Conservation (phyloP, 37 sponge, comb jelly and placozoan genomes). For the Agelas oroides region DNA sequence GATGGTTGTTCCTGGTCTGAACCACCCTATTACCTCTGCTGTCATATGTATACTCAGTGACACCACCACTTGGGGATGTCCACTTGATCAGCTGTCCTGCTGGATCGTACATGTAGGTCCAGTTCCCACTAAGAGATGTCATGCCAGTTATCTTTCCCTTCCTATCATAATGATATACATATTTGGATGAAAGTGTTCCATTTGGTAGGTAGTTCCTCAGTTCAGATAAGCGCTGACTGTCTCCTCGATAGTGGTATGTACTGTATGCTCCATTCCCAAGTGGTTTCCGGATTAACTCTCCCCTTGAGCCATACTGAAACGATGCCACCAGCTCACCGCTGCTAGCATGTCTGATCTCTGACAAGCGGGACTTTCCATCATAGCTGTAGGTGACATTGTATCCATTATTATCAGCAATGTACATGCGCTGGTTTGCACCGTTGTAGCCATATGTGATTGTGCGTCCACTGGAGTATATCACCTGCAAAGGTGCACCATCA, state of each 20-base stretch:
- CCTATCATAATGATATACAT: conserved; percentile 25
- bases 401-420: conserved; percentile 17
- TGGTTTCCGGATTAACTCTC: not conserved
- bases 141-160: not conserved
- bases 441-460: conserved; percentile 35
- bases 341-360: not conserved
- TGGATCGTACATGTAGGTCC: conserved; percentile 37
- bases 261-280: conserved; percentile 33
- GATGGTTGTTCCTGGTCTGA: not conserved
- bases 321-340: not conserved
- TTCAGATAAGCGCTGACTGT: not conserved
- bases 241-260: conserved; percentile 6
- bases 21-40: conserved; percentile 18
- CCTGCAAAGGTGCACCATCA: conserved; percentile 4
- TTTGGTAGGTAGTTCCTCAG: conserved; percentile 15
- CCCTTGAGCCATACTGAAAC: not conserved
- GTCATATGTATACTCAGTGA: conserved; percentile 17
- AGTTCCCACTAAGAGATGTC: not conserved
- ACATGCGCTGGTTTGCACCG: conserved; percentile 6
- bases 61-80: conserved; percentile 11
- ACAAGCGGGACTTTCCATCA: not conserved
- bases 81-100: conserved; percentile 13
- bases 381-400: conserved; percentile 40
- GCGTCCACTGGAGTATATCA: conserved; percentile 41
- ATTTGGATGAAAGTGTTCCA: conserved; percentile 3